Conservation (phyloP, 1,140 invertebrate species). For the Drosophila parvula region DNA sequence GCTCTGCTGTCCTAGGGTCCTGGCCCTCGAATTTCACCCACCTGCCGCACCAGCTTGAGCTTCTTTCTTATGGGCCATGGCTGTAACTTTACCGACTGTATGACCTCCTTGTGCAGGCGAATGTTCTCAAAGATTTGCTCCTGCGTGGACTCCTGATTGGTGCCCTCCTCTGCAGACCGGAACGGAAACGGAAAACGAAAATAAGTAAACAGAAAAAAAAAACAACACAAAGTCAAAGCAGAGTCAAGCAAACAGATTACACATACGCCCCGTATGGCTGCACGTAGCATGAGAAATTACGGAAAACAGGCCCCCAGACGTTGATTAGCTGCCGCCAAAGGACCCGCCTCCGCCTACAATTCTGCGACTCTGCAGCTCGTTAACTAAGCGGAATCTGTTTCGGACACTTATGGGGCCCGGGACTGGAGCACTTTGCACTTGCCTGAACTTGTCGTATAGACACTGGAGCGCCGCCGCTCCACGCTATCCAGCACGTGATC, state of each 20-base stretch:
- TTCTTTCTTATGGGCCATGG: constrained; percentile 95
- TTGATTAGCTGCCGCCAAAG: constrained; percentile 56
- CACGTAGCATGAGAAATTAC: constrained; percentile 74
- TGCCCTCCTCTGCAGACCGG: constrained; percentile 88
- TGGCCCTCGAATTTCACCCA: constrained; percentile 52
- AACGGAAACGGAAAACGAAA: not conserved
- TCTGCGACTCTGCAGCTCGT: constrained; percentile 19
- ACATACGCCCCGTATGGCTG: constrained; percentile 57
- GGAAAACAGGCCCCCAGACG: constrained; percentile 49
- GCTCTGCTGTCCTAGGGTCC: not conserved
- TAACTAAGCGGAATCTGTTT: constrained; percentile 61
- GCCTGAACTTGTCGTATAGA: constrained; percentile 92
- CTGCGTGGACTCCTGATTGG: constrained; percentile 87
- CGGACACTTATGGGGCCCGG: constrained; percentile 36
- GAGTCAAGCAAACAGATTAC: constrained; percentile 50
- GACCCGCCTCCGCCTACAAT: constrained; percentile 29
- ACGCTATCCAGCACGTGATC: constrained; percentile 83
- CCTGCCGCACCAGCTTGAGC: constrained; percentile 91
- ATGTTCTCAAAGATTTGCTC: constrained; percentile 96
- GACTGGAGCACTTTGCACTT: constrained; percentile 86
- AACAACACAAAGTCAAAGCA: constrained; percentile 3
- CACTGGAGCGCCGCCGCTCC: constrained; percentile 89
- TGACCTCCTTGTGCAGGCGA: constrained; percentile 95
- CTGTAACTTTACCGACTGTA: constrained; percentile 94
- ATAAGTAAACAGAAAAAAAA: not conserved